phyloP scores from a whole-genome alignment of 2,888 invertebrate species.

The Tethea ocularis region DNA sequence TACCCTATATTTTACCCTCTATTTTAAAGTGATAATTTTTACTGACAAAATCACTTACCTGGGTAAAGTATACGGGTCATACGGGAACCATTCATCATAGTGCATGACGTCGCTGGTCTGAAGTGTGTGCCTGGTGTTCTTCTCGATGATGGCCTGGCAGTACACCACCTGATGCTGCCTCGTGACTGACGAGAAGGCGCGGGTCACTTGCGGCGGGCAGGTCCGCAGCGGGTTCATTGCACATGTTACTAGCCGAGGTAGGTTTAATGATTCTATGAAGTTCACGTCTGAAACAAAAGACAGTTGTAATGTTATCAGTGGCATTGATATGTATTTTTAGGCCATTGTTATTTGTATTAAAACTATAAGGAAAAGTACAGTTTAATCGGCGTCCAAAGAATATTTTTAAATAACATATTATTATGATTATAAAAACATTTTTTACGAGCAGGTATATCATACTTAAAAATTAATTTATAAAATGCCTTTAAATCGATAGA shows the following conservation, averaged over 20 bases:
- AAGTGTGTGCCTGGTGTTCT: conserved; percentile 86
- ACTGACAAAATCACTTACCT: too few species aligned
- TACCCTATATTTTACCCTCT: too few species aligned
- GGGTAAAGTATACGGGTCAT: conserved; percentile 93
- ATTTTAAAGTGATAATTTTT: too few species aligned
- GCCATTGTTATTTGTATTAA: too few species aligned
- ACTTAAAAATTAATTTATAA: too few species aligned
- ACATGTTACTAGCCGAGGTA: conserved; percentile 93
- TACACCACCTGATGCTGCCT: conserved; percentile 95
- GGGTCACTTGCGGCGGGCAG: conserved; percentile 90
- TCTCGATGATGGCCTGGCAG: conserved; percentile 95
- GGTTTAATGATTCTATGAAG: conserved; percentile 91
- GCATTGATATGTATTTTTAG: too few species aligned
- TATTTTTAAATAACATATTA: too few species aligned
- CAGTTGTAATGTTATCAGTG: neutral
- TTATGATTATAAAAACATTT: too few species aligned
- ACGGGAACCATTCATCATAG: conserved; percentile 92
- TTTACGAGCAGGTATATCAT: too few species aligned
- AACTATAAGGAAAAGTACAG: too few species aligned
- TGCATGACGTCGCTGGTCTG: conserved; percentile 67
- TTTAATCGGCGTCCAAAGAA: too few species aligned
- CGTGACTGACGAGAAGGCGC: conserved; percentile 92
- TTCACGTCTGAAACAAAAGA: conserved; percentile 90
- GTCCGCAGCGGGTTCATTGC: conserved; percentile 94
- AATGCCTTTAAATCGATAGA: too few species aligned